Percentiles rank a stretch among this genome's conserved stretches.
phyloP scores from a whole-genome alignment of 2,113 vertebrate species.

The Seriola quinqueradiata region DNA sequence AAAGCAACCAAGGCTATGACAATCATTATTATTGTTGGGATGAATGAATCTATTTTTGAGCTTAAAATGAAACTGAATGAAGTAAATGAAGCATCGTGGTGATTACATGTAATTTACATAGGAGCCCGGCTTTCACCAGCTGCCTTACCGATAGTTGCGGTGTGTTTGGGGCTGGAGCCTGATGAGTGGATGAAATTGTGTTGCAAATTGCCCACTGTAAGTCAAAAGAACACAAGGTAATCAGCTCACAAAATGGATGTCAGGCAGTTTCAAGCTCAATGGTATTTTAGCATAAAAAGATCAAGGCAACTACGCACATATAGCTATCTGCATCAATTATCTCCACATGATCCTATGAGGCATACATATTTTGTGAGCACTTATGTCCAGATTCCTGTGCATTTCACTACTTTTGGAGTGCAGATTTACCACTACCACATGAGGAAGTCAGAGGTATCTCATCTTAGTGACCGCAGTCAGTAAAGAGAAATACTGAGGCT shows the following conservation, averaged over 20 bases:
- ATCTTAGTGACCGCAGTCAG: background rate
- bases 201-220: slow-evolving; percentile 90
- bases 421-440: background rate
- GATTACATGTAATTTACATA: slow-evolving; percentile 60
- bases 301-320: background rate
- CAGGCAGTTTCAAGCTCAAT: slow-evolving; percentile 36
- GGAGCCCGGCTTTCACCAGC: slow-evolving; percentile 49
- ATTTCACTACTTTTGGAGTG: slow-evolving; percentile 14
- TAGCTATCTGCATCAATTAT: slow-evolving; percentile 16
- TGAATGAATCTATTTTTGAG: slow-evolving; percentile 59
- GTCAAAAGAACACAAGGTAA: slow-evolving; percentile 74
- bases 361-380: slow-evolving; percentile 16
- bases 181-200: slow-evolving; percentile 92
- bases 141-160: slow-evolving; percentile 88
- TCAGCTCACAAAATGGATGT: slow-evolving; percentile 63
- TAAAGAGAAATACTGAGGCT: background rate
- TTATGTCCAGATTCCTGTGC: background rate
- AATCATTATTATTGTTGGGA: slow-evolving; percentile 66
- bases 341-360: background rate
- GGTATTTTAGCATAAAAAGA: slow-evolving; percentile 30
- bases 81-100: slow-evolving; percentile 63
- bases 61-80: slow-evolving; percentile 61
- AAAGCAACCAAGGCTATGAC: slow-evolving; percentile 51
- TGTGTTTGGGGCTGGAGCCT: slow-evolving; percentile 90
- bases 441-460: background rate